These are phyloP conservation scores for Noturus placidus DNA, from an alignment of 2,113 vertebrate genomes.

Conservation along the genomic window DNA sequence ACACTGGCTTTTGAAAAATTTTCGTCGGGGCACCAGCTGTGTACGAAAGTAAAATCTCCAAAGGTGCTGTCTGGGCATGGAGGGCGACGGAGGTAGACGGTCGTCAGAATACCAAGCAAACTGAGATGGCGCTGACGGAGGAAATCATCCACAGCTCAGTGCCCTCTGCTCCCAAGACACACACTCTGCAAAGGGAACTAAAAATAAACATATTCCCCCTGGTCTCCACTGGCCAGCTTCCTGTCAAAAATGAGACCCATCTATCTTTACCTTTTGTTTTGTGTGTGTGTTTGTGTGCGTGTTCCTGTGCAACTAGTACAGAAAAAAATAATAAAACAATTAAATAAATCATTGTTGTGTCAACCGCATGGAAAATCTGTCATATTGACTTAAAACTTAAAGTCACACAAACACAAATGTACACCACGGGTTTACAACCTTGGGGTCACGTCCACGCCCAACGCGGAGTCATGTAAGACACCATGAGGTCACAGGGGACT, in stretches of 20 bases:
- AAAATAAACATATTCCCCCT: constrained; percentile 59
- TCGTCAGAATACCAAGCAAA: constrained; percentile 54
- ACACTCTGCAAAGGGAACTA: constrained; percentile 54
- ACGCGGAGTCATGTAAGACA: not conserved
- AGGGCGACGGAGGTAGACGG: constrained; percentile 50
- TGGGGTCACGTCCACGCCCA: not conserved
- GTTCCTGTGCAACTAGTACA: not conserved
- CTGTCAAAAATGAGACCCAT: constrained; percentile 55
- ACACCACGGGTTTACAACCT: not conserved
- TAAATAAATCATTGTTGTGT: not conserved
- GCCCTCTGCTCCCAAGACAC: constrained; percentile 56
- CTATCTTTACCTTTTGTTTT: constrained; percentile 48
- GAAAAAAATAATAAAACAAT: not conserved
- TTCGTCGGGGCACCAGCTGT: constrained; percentile 21
- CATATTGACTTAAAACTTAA: not conserved
- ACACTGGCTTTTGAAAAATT: constrained; percentile 9
- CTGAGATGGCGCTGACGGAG: constrained; percentile 51
- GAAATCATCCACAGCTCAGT: constrained; percentile 59
- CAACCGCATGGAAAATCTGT: not conserved
- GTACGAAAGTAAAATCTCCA: constrained; percentile 49
- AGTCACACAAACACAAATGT: not conserved
- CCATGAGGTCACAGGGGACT: not conserved
- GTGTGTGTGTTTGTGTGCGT: not conserved
- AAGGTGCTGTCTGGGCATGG: constrained; percentile 50
- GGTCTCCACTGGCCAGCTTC: constrained; percentile 52